Evolutionary conservation across 2,888 invertebrate species (phyloP), one percentile per base, ranked within the genome.

Genomic region (Hybos culiciformis): DNA sequence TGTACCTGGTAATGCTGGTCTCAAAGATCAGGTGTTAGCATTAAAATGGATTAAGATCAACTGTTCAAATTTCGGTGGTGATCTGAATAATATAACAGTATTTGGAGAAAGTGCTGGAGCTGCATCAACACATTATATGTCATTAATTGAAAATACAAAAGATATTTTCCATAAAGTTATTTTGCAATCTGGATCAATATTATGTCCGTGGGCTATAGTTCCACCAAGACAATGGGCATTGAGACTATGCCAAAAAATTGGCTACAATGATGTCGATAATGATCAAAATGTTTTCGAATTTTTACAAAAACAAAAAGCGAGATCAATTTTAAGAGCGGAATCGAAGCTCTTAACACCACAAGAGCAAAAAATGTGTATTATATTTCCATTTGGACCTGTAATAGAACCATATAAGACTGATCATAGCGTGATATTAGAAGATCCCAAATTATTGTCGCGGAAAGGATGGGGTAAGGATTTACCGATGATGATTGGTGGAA

Each of bases 101-200:
- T 69, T 72, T 50, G 72, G 73, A 2, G 69, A 70, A 53, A 72
- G 72, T 51, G 71, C 71, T 3, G 72, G 72, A 2, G 70, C 61
- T 7, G 66, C 62, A 19, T 65, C 70, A 4, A 61, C 67, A 1
- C 70, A 72, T 48, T 68, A 63, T 44, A 60, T 71, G 52, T 62
- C 68, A 51, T 52, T 72, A 6, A 70, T 71, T 0, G 68, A 70
- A 29, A 62, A 69, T 54, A 58, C 70, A 2, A 66, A 61, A 51
- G 53, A 54, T 36, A 56, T 65, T 9, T 67, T 66, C 43, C 62
- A 64, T 47, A 64, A 63, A 47, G 59, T 56, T 3, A 60, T 63
- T 23, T 48, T 61, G 11, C 62, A 63, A 62, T 67, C 64, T 1
- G 66, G 64, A 11, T 53, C 55, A 19, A 59, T 53, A 0, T 39